Conservation (phyloP, 2,888 invertebrate genomes). For the Hypomecis punctinalis region DNA sequence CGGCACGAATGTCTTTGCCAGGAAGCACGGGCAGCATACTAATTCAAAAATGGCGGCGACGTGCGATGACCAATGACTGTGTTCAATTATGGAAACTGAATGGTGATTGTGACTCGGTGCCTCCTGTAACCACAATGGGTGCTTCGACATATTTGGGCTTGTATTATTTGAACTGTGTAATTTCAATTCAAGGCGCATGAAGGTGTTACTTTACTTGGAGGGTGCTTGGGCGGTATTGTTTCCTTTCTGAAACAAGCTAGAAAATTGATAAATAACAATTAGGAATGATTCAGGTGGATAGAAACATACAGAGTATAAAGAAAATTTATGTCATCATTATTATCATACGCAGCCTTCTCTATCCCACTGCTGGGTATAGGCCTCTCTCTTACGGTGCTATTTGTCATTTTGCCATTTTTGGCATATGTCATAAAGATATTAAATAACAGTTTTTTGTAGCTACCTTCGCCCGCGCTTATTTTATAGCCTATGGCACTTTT, state of each 20-base stretch:
- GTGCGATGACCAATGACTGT: conserved; percentile 62
- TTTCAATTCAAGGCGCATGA: conserved; percentile 52
- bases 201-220: conserved; percentile 46
- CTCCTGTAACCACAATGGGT: conserved; percentile 65
- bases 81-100: conserved; percentile 64
- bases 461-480: too few species aligned
- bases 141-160: conserved; percentile 66
- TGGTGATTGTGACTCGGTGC: conserved; percentile 58
- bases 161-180: conserved; percentile 50
- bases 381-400: too few species aligned
- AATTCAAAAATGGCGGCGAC: conserved; percentile 64
- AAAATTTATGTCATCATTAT: too few species aligned
- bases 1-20: conserved; percentile 79
- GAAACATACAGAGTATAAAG: too few species aligned
- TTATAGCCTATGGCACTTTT: too few species aligned
- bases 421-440: too few species aligned
- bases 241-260: conserved; percentile 34
- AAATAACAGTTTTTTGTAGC: too few species aligned
- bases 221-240: conserved; percentile 46
- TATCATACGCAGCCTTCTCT: too few species aligned
- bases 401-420: too few species aligned
- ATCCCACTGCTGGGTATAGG: too few species aligned
- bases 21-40: conserved; percentile 71
- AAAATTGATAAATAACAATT: conserved; percentile 2
- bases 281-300: conserved; percentile 9